These are phyloP conservation scores for Falcaria lacertinaria DNA, from an alignment of 2,888 invertebrate species.

Conservation along the genomic window DNA sequence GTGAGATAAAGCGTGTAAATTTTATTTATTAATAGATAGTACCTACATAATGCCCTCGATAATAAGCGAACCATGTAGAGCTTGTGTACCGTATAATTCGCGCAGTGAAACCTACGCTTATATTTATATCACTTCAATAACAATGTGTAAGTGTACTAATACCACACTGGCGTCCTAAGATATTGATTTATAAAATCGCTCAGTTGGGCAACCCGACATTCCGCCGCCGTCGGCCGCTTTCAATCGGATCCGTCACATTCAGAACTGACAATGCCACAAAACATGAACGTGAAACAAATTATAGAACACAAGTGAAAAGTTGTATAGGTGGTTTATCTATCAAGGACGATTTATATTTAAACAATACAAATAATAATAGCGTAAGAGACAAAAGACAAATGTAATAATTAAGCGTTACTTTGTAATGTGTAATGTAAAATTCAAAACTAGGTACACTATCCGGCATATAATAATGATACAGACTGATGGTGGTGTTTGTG, in stretches of 20 bases:
- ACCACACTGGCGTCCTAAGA: slow-evolving; percentile 35
- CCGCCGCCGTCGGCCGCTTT: slow-evolving; percentile 31
- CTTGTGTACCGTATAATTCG: slow-evolving; percentile 62
- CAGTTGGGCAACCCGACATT: slow-evolving; percentile 32
- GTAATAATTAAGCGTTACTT: no score
- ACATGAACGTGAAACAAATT: slow-evolving; percentile 14
- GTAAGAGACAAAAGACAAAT: no score
- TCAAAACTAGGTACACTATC: no score
- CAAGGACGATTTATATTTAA: no score
- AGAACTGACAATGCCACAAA: slow-evolving; percentile 3
- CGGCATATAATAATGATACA: no score
- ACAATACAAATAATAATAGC: no score
- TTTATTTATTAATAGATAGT: slow-evolving; percentile 67
- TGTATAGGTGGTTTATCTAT: no score
- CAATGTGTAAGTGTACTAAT: slow-evolving; percentile 24
- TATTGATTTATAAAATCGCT: slow-evolving; percentile 49
- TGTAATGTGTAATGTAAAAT: no score
- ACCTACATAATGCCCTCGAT: slow-evolving; percentile 62
- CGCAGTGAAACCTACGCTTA: slow-evolving; percentile 53
- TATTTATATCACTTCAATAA: slow-evolving; percentile 11
- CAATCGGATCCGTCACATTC: slow-evolving; percentile 16
- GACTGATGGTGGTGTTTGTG: no score
- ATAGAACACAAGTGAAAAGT: no score
- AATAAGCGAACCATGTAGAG: slow-evolving; percentile 65
- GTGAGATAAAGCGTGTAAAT: slow-evolving; percentile 62